Evolutionary conservation across 2,888 invertebrate genomes (phyloP), one percentile per base, ranked within the genome.

Genomic region (Apamea sordens): DNA sequence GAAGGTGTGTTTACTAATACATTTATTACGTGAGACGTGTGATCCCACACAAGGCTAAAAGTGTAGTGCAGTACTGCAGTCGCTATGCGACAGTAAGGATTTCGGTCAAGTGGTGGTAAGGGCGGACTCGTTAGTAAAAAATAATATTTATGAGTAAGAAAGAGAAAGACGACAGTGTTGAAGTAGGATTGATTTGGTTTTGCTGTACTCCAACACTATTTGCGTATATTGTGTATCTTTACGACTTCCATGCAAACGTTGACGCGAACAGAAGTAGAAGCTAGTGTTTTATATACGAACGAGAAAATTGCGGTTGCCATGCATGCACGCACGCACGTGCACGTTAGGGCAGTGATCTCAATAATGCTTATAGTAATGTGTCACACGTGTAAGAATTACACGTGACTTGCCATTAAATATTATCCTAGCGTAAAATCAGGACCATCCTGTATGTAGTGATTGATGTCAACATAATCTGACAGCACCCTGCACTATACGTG

Each of bases 291-390:
- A n/a, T 72, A 36, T 24, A 28, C 3, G 15, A 10, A 74, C 61
- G 77, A 73, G 28, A 79, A 80, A 72, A 75, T 56, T 28, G 8
- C 13, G 2, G 50, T 83, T 89, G 86, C 78, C 83, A 89, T 84
- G 82, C 83, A 89, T 84, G 82, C 36, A 73, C 53, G 53, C 36
- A 36, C 36, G 36, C 36, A 36, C 36, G 36, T 36, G 82, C 36
- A 72, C 53, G 44, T 82, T 50, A 36, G 56, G 61, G 73, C 72
- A 70, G 61, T 59, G 69, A 80, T 82, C 70, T 74, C 41, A 32
- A 69, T 80, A 83, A 71, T 75, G 73, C 47, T 41, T 47, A 71
- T 77, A 70, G 68, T 76, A n/a, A 76, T 73, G 47, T 68, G 76
- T 84, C 61, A 79, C 83, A 67, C 63, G 44, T 84, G 73, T 83